Evolutionary conservation across 2,888 invertebrate species (phyloP), one percentile per base, ranked within the genome.

Genomic region (Nezara viridula): DNA sequence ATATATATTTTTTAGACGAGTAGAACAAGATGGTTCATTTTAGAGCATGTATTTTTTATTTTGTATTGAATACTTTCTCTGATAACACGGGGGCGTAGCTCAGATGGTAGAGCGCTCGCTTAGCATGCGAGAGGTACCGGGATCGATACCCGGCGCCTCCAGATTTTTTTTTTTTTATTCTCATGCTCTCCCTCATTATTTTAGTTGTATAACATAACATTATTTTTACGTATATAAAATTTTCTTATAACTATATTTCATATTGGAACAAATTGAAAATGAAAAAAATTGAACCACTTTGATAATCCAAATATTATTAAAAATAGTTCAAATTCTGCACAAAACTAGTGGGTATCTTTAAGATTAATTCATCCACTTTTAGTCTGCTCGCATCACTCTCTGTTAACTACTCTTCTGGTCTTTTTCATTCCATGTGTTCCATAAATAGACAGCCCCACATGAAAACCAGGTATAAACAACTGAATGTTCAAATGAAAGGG

Each of bases 41-140:
- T n/a, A n/a, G n/a, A n/a, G n/a, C n/a, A n/a, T n/a, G n/a, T n/a
- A n/a, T n/a, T n/a, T n/a, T n/a, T n/a, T n/a, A n/a, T n/a, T n/a
- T n/a, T 27, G 27, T 27, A 27, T 60, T 27, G 27, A 4, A 4
- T 3, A 27, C 14, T 5, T 16, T 60, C 27, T 7, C 5, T 16
- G n/a, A 55, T 55, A 1, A n/a, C n/a, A n/a, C 5, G 92, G 92
- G 92, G 92, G 92, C 92, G 94, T 94, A 94, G 94, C 94, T 94
- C 93, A 94, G 93, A 93, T 94, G 93, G 94, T 93, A 93, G 94
- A 93, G 94, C 93, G 94, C 93, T 93, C 93, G 94, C 93, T 94
- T 94, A 94, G 94, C 94, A 94, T 94, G 94, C 93, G 94, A 94
- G 94, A 94, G 94, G 94, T 94, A 94, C 94, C 93, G 94, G 94